Percentiles rank a stretch among this genome's conserved stretches.
These are phyloP conservation scores for Spodoptera exigua DNA, from an alignment of 2,888 invertebrate genomes.

Conservation along the genomic window DNA sequence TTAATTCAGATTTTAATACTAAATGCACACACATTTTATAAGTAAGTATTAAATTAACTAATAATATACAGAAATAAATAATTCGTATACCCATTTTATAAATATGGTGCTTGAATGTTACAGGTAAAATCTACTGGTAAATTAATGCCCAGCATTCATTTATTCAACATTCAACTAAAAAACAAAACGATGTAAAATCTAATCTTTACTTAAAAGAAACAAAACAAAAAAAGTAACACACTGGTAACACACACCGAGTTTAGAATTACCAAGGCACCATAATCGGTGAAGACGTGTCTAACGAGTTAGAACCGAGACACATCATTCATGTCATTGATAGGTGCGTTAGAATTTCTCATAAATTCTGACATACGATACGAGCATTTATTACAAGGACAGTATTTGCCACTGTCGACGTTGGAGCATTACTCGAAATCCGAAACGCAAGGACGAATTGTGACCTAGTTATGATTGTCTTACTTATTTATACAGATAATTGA, in stretches of 20 bases:
- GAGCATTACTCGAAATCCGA: constrained; percentile 42
- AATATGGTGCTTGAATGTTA: too few species aligned
- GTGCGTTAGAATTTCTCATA: constrained; percentile 17
- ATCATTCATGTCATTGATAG: constrained; percentile 12
- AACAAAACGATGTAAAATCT: too few species aligned
- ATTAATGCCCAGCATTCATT: too few species aligned
- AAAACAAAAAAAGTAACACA: too few species aligned
- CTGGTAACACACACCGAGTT: constrained; percentile 3
- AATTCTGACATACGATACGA: constrained; percentile 28
- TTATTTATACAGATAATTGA: constrained; percentile 30
- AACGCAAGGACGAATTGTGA: constrained; percentile 37
- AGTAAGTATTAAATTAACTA: too few species aligned
- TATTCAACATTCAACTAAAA: too few species aligned
- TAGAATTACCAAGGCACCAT: constrained; percentile 28
- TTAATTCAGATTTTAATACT: too few species aligned
- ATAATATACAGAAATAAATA: too few species aligned
- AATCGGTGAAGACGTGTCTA: constrained; percentile 1
- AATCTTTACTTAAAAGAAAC: background rate
- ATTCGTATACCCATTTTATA: too few species aligned
- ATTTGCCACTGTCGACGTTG: constrained; percentile 23
- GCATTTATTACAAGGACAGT: constrained; percentile 27
- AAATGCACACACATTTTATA: too few species aligned
- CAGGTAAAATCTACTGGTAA: too few species aligned
- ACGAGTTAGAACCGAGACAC: background rate
- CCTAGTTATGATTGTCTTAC: constrained; percentile 35